Evolutionary conservation across 2,888 invertebrate species (phyloP), one percentile per base, ranked within the genome.

Genomic region (Cerastoderma edule): DNA sequence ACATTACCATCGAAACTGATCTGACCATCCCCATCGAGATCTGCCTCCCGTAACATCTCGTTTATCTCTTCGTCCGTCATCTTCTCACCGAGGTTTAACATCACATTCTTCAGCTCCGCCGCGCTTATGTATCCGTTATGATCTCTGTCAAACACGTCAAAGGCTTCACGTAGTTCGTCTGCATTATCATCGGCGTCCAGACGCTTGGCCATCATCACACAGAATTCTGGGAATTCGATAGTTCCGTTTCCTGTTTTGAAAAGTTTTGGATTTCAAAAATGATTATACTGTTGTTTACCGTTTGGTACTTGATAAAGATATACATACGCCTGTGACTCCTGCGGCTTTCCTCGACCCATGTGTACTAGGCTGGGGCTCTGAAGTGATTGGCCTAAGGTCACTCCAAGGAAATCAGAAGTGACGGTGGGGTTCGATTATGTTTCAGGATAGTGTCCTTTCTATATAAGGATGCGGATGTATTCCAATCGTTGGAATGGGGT

Each of bases 221-320:
- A 78, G 50, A 78, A 78, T 54, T 78, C 78, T n/a, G 28, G 33
- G 48, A 78, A 78, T 10, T 78, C 78, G 22, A 78, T 78, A 4
- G 70, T 78, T 30, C 67, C 67, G 64, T 71, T 74, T 6, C 78
- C 78, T 78, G 57, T 30, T 30, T n/a, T n/a, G n/a, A n/a, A n/a
- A n/a, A n/a, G n/a, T n/a, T n/a, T n/a, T n/a, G n/a, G n/a, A n/a
- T n/a, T n/a, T n/a, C n/a, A n/a, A n/a, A n/a, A n/a, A n/a, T n/a
- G n/a, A n/a, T n/a, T n/a, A n/a, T n/a, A n/a, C n/a, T n/a, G n/a
- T n/a, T n/a, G n/a, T n/a, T n/a, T n/a, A n/a, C n/a, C n/a, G n/a
- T n/a, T n/a, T n/a, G n/a, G n/a, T n/a, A n/a, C n/a, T n/a, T n/a
- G n/a, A n/a, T n/a, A n/a, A n/a, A n/a, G n/a, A n/a, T n/a, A n/a